phyloP scores from a whole-genome alignment of 2,797 vertebrate species.

The Cuculus canorus region DNA sequence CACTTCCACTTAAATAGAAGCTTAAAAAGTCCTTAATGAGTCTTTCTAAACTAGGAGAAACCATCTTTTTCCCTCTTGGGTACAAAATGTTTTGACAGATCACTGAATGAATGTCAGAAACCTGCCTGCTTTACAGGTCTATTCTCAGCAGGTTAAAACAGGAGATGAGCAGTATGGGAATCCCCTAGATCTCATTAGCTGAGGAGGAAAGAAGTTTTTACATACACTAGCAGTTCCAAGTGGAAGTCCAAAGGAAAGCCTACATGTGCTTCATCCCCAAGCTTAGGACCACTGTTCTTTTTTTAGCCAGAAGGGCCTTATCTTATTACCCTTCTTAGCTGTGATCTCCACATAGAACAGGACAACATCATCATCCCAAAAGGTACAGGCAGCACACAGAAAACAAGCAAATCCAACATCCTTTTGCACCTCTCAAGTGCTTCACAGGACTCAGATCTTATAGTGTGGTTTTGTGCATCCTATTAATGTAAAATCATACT shows the following conservation, averaged over 20 bases:
- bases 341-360: not conserved
- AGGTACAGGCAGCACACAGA: not conserved
- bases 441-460: not conserved
- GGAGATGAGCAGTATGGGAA: not conserved
- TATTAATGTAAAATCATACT: not conserved
- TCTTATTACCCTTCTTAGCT: slow-evolving; percentile 54
- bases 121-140: not conserved
- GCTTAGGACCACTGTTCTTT: slow-evolving; percentile 46
- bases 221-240: not conserved
- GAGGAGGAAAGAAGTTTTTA: not conserved
- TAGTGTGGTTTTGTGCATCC: not conserved
- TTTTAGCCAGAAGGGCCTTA: slow-evolving; percentile 54
- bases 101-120: not conserved
- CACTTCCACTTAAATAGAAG: not conserved
- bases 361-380: not conserved
- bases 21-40: not conserved
- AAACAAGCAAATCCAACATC: not conserved
- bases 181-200: not conserved
- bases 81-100: not conserved
- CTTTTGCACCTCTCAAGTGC: not conserved
- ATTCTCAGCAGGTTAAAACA: not conserved
- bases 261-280: not conserved
- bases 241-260: not conserved
- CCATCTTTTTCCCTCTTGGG: not conserved
- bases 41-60: not conserved